Evolutionary conservation across 2,113 vertebrate genomes (phyloP), one percentile per base, ranked within the genome.

Genomic region (Choloepus hoffmanni): DNA sequence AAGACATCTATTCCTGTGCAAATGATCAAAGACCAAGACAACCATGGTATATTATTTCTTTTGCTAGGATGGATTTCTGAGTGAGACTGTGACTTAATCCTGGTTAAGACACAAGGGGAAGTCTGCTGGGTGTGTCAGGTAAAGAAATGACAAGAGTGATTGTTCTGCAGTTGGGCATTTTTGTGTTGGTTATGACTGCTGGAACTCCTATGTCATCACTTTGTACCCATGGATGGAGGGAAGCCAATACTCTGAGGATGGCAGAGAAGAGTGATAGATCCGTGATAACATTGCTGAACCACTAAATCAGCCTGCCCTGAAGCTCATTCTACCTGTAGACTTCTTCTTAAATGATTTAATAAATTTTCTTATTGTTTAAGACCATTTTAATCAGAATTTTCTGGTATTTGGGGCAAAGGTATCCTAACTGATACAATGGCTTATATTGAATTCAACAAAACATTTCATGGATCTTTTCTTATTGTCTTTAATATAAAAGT

Each of bases 391-490:
- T 48, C 30, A 67, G 21, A 4, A 12, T 65, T 72, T 88, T 72
- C 7, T 94, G 36, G 14, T 78, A 85, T 65, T 50, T 85, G 48
- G 30, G 48, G 21, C 55, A 85, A 92, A 78, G 63, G 85, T 45
- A 73, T 88, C 36, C 65, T 94, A 72, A 84, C 7, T 73, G 65
- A 58, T n/a, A 43, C 19, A 85, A 40, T 58, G 8, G 36, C 18
- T 43, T 79, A 60, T 89, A 73, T 76, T 68, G 68, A 68, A 78
- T 93, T 58, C 11, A 30, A 84, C 8, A 62, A 92, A 84, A 79
- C 13, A 45, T 16, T 45, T 92, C 58, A 76, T 6, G 16, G 8
- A 33, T 58, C 30, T 65, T 86, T 95, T 63, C 36, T 74, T 40
- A 82, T 28, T 48, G 30, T 74, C 24, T 5, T 73, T 65, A n/a